A percentile compares a stretch with the other conserved stretches of the same genome.
Evolutionary conservation across 2,113 vertebrate species (phyloP).

Genomic region (Microcebus griseorufus): DNA sequence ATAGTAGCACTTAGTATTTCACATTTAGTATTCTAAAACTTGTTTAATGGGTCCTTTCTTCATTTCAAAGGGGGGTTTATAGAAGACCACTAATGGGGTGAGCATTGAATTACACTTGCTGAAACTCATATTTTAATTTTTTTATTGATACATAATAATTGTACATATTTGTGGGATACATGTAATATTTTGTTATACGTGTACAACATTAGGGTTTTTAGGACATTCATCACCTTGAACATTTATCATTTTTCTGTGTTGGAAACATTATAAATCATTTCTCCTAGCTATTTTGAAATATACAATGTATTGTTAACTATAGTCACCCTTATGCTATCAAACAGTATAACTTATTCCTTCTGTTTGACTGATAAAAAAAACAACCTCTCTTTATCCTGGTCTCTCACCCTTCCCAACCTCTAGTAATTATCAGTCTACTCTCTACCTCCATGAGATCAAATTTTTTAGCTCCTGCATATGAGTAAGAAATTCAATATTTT

Average conservation of each 20-base stretch:
- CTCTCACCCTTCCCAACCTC: too few species aligned
- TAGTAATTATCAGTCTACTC: too few species aligned
- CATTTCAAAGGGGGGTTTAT: neutral
- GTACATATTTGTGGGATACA: neutral
- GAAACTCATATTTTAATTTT: neutral
- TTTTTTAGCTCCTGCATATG: too few species aligned
- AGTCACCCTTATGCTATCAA: neutral
- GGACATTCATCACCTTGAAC: neutral
- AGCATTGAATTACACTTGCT: neutral
- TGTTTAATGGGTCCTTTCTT: neutral
- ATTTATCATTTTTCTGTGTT: neutral
- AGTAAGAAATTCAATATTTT: neutral
- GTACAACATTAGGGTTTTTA: neutral
- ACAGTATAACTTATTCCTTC: neutral
- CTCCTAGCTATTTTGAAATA: neutral
- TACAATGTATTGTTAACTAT: neutral
- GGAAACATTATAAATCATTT: neutral
- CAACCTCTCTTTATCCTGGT: too few species aligned
- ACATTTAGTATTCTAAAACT: slow-evolving; percentile 29
- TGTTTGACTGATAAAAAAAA: too few species aligned
- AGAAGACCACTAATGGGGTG: neutral
- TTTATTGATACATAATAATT: neutral
- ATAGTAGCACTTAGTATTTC: slow-evolving; percentile 1
- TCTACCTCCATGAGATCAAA: too few species aligned
- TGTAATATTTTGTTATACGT: neutral